Percentiles rank a stretch among this genome's conserved stretches.
Conservation (phyloP, 2,113 vertebrate genomes). For the Heterotis niloticus region DNA sequence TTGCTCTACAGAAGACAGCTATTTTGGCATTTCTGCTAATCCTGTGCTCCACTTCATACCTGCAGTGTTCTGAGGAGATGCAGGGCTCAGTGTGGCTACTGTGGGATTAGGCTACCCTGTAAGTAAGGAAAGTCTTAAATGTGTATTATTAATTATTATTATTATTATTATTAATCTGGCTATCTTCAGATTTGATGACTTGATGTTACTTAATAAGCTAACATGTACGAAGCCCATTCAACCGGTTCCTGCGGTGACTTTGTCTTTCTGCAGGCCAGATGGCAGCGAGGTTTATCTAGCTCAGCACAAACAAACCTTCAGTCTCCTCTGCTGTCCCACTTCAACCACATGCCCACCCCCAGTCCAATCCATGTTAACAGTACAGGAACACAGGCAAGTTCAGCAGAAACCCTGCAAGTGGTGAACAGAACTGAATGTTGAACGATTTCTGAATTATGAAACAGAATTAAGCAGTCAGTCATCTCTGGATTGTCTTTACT, state of each 20-base stretch:
- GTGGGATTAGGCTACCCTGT: no score
- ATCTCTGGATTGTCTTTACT: neutral
- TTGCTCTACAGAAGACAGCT: no score
- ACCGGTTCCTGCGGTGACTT: slow-evolving; percentile 35
- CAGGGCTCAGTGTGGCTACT: no score
- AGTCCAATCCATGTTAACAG: neutral
- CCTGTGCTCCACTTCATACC: no score
- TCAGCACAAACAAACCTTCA: slow-evolving; percentile 27
- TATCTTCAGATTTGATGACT: no score
- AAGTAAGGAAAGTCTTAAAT: no score
- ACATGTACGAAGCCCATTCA: slow-evolving; percentile 3
- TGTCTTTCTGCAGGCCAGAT: slow-evolving; percentile 38
- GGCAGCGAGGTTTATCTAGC: slow-evolving; percentile 43
- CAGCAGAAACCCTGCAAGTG: slow-evolving; percentile 1
- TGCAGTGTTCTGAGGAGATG: no score
- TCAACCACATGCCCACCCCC: neutral
- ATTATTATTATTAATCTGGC: no score
- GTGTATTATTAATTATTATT: no score
- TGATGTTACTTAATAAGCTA: no score
- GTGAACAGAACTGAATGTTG: slow-evolving; percentile 12
- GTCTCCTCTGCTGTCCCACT: neutral
- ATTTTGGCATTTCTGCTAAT: no score
- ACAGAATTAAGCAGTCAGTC: slow-evolving; percentile 8
- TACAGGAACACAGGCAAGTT: neutral
- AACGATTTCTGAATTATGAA: slow-evolving; percentile 11